Evolutionary conservation across 2,888 invertebrate genomes (phyloP), one percentile per base, ranked within the genome.

Genomic region (Drosophila parthenogenetica): DNA sequence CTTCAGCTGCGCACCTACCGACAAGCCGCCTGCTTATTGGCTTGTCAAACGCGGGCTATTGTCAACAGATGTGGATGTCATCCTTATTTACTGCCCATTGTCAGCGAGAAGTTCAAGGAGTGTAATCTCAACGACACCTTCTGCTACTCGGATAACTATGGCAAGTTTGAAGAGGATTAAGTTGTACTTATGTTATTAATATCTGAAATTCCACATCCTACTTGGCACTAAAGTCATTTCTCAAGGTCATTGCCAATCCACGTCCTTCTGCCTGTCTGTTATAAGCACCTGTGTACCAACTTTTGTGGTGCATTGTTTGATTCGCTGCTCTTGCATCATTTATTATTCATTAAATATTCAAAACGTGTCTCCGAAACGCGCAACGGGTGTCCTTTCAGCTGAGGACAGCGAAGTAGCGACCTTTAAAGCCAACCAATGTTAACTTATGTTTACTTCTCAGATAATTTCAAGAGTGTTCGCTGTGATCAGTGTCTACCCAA

Each of bases 401-500:
- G 7, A 13, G 49, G 17, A 3, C 49, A 17, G 32, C 5, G 16
- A 51, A 51, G 49, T 42, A 40, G 10, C 48, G 4, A 16, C 11
- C 42, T 40, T 29, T 29, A 29, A 29, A 29, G 29, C 8, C 29
- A 22, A 22, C 29, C 29, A 29, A 35, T 13, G 11, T 35, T 35
- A 35, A 35, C 11, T 13, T 13, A 1, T 13, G 35, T 35, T 13
- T 35, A 35, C 35, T 35, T 35, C 13, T n/a, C 48, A 92, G 92
- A 91, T 48, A 79, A 80, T 35, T 91, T 92, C 35, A 91, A 91
- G 64, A 91, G 87, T 37, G 80, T 90, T 2, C 89, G 90, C 35
- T 92, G 92, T 58, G 89, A 89, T 43, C 89, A 91, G 8, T 92
- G 92, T 53, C 73, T 92, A 16, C 92, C 92, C 3, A 92, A 92